A percentile compares a stretch with the other conserved stretches of the same genome.
phyloP scores from a whole-genome alignment of 2,888 invertebrate genomes.

The Reticulitermes lucifugus region DNA sequence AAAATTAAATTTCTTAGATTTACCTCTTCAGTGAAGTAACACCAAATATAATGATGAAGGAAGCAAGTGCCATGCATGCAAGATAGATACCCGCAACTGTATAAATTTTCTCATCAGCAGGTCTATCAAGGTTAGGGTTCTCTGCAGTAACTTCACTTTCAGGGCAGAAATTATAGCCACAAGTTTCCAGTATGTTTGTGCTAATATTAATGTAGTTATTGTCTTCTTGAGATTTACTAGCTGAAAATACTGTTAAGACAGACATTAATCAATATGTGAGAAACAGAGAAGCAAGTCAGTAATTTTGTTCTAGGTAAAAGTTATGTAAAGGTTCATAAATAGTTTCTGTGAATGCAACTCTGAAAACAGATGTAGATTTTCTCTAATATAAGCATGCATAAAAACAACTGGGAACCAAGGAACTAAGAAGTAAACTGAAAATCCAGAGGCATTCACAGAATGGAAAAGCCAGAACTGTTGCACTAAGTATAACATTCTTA shows the following conservation, averaged over 20 bases:
- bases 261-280: neutral
- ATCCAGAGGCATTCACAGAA: no score
- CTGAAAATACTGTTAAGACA: conserved; percentile 1
- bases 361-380: no score
- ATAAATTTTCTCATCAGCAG: conserved; percentile 68
- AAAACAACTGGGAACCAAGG: no score
- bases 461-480: no score
- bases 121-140: conserved; percentile 57
- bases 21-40: conserved; percentile 73
- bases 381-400: no score
- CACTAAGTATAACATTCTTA: no score
- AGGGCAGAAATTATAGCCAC: conserved; percentile 68
- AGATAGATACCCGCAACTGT: conserved; percentile 72
- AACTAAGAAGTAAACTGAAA: no score
- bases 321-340: no score
- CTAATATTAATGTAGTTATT: neutral
- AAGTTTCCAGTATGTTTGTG: conserved; percentile 60
- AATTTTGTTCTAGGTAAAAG: no score
- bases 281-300: no score
- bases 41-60: conserved; percentile 70
- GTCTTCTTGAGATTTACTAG: neutral
- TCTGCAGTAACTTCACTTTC: conserved; percentile 65
- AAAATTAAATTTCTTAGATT: neutral
- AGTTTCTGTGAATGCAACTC: no score
- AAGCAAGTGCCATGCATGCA: conserved; percentile 71